Percentiles rank a stretch among this genome's conserved stretches.
phyloP scores from a whole-genome alignment of 2,113 vertebrate species.

The Burhinus bistriatus region DNA sequence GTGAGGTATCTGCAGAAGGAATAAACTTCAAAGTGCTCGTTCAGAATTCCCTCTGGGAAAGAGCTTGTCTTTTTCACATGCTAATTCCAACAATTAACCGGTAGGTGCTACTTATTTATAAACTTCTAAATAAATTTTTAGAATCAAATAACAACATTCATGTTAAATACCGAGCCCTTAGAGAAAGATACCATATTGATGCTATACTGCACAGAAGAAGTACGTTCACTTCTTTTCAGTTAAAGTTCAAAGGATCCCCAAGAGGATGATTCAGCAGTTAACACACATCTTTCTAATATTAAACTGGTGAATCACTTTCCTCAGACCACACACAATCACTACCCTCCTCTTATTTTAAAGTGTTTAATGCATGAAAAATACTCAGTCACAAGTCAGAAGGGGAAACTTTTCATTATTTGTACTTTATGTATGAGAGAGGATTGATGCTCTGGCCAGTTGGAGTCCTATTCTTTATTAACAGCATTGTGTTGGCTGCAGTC shows the following conservation, averaged over 20 bases:
- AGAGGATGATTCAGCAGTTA: slow-evolving; percentile 20
- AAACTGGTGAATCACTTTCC: neutral
- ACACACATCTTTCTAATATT: neutral
- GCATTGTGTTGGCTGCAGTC: neutral
- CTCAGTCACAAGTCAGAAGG: neutral
- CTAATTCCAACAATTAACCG: neutral
- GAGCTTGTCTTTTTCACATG: neutral
- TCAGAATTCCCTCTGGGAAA: slow-evolving; percentile 13
- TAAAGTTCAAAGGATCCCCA: neutral
- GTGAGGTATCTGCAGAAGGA: neutral
- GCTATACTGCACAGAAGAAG: neutral
- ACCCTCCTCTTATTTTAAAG: neutral
- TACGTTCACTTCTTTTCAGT: neutral
- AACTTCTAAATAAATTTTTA: neutral
- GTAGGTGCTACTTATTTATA: neutral
- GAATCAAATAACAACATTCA: neutral
- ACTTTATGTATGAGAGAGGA: neutral
- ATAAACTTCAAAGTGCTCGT: neutral
- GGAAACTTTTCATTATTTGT: neutral
- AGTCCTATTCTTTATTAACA: neutral
- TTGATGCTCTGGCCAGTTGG: too few relatives aligned
- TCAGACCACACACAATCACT: neutral
- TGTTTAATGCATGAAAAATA: neutral
- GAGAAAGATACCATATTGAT: neutral
- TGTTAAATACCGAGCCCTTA: neutral